Base-by-base conservation (phyloP, 1,140 invertebrate species). In the Agrypnia vestita region DNA sequence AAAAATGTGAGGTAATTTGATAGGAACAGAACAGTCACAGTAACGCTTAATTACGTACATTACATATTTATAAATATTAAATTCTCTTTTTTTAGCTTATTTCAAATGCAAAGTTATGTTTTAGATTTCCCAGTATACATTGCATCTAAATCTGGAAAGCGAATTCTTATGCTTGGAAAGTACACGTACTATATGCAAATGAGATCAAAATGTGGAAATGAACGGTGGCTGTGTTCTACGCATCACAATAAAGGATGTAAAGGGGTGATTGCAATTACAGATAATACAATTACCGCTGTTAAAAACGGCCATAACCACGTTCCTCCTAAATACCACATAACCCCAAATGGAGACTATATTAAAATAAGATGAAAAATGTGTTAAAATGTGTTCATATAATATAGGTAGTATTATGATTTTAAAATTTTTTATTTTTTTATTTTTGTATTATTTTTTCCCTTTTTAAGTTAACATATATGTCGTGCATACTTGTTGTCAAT, bases 211-310 rank as follows among this genome's bases (percentile, higher is more conserved):
- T 17, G 4, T 11, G 61, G 51, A 4, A 79, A 71, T 35, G 43
- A 59, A 13, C 15, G 59, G 12, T 82, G 80, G 80, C 17, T 62
- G 19, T 82, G 80, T 71, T 75, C 76, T 21, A 67, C 76, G 1
- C 71, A 72, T 11, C 44, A 55, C n/a, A 64, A 35, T 35, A 76
- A 59, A n/a, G 62, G 59, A 0, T 82, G 80, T 25, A 78, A 35
- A 11, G 80, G 76, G 43, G 9, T 73, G 12, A 51, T 78, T 25
- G 62, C 69, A 10, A 62, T 72, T 7, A n/a, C 61, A 3, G 13
- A 78, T 4, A 21, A 71, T 43, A 47, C 12, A 9, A 69, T 82
- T 53, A 21, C 56, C 13, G 69, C 12, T 55, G 4, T 74, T 13
- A 78, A 62, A 35, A 69, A 19, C 13, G 10, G 0, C 17, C 71